These are phyloP conservation scores for Oxyura jamaicensis DNA, from an alignment of 2,113 vertebrate genomes.

Conservation along the genomic window DNA sequence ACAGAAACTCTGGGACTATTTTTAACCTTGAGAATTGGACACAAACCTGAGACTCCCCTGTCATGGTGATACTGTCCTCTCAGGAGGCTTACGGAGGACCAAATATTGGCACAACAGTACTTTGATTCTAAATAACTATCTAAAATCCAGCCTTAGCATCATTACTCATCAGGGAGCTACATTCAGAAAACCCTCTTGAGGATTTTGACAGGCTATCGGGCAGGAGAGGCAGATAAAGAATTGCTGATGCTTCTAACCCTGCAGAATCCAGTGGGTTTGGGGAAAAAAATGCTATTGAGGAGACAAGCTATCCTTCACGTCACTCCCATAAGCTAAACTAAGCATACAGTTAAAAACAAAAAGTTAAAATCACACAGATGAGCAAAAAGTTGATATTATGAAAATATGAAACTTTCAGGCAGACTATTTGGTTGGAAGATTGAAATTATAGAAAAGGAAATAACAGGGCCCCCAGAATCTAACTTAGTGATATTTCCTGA, in stretches of 20 bases:
- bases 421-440: background rate
- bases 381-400: background rate
- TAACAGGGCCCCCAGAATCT: background rate
- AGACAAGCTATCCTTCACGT: conserved; percentile 29
- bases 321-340: background rate
- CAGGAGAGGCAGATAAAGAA: conserved; percentile 35
- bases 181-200: conserved; percentile 21
- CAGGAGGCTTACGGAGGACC: background rate
- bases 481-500: background rate
- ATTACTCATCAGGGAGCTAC: conserved; percentile 43
- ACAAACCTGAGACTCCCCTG: background rate
- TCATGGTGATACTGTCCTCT: background rate
- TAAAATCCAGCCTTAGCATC: background rate
- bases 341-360: background rate
- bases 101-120: background rate
- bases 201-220: background rate
- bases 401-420: background rate
- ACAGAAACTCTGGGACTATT: background rate
- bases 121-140: conserved; percentile 25
- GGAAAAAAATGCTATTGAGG: background rate
- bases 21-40: conserved; percentile 1
- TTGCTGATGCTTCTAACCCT: conserved; percentile 35
- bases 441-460: background rate
- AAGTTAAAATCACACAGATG: background rate
- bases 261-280: conserved; percentile 16